phyloP scores from a whole-genome alignment of 2,888 invertebrate species.

The Thymelicus lineola region DNA sequence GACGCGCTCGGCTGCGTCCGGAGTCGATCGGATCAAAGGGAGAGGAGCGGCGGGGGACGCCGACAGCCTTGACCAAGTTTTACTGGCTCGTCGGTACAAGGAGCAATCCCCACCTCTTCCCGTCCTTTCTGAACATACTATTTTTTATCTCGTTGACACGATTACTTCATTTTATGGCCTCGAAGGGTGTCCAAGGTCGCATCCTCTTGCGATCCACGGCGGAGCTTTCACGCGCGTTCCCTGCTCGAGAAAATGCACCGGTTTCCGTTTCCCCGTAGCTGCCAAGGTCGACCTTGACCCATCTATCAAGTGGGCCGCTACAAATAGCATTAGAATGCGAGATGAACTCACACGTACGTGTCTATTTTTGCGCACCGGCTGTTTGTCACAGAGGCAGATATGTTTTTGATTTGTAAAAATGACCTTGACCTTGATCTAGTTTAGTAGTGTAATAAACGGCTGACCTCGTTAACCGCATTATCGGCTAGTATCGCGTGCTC shows the following conservation, averaged over 20 bases:
- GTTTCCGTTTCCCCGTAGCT: slow-evolving; percentile 32
- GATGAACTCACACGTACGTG: slow-evolving; percentile 66
- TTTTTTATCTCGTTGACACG: slow-evolving; percentile 73
- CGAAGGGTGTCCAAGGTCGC: slow-evolving; percentile 67
- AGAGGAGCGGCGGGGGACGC: slow-evolving; percentile 60
- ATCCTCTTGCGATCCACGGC: slow-evolving; percentile 46
- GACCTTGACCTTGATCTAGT: slow-evolving; percentile 85
- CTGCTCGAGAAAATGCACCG: slow-evolving; percentile 5
- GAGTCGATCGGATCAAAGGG: slow-evolving; percentile 57
- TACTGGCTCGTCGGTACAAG: slow-evolving; percentile 82
- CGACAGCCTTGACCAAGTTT: slow-evolving; percentile 84
- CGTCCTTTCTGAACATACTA: slow-evolving; percentile 66
- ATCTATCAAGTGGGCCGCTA: slow-evolving; percentile 70
- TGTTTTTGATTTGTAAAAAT: slow-evolving; percentile 83
- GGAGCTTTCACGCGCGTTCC: slow-evolving; percentile 29
- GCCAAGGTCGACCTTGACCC: slow-evolving; percentile 76
- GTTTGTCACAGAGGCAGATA: slow-evolving; percentile 70
- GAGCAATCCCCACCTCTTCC: slow-evolving; percentile 83
- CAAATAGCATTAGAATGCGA: slow-evolving; percentile 75
- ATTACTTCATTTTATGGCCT: slow-evolving; percentile 72
- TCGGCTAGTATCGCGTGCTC: slow-evolving; percentile 72
- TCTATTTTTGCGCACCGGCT: slow-evolving; percentile 73
- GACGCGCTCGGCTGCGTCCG: slow-evolving; percentile 67
- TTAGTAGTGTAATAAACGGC: slow-evolving; percentile 77
- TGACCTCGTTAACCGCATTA: slow-evolving; percentile 83